Base-by-base conservation (phyloP, 2,888 invertebrate species). In the Altica lythri region DNA sequence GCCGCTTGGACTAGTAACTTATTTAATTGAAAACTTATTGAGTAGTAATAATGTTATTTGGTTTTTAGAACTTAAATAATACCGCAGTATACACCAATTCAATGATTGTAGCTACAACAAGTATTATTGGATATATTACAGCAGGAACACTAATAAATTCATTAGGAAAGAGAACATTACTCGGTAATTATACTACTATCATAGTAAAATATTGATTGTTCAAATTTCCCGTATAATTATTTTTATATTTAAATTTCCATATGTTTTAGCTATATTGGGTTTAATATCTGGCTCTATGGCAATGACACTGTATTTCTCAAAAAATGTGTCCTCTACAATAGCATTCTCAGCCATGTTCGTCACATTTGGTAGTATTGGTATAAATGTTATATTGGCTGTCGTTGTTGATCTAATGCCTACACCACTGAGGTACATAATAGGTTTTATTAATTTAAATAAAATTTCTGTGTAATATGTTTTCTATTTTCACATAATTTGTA, bases 331-430 rank as follows among this genome's bases (percentile, higher is more conserved):
- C 5, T 74, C 80, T 0, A 67, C 66, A 2, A 53, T 70, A 8
- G 47, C 59, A 29, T 56, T 70, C 62, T 79, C 84, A 2, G 79
- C 86, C 1, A 64, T 81, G 0, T 82, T 79, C 40, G 74, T 85
- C 2, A 78, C 81, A 1, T 72, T 82, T 58, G 79, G 79, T 1
- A 78, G 86, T 55, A 75, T 88, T 60, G 68, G 80, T 62, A 72
- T 83, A 59, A 86, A 86, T 65, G 72, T 88, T 51, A 70, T 86
- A 58, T 73, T 86, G 57, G 81, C 86, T 71, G 78, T 86, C 65
- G 76, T 85, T 51, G 85, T 86, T 0, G 83, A 85, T 51, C 68
- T 86, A 29, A 86, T 87, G 57, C 87, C 87, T 1, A 87, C 87
- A 0, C 80, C 83, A 1, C 73, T 86, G 22, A 81, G 86, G 86